Evolutionary conservation across 2,888 invertebrate species (phyloP), one percentile per base, ranked within the genome.

Genomic region (Panopea generosa): DNA sequence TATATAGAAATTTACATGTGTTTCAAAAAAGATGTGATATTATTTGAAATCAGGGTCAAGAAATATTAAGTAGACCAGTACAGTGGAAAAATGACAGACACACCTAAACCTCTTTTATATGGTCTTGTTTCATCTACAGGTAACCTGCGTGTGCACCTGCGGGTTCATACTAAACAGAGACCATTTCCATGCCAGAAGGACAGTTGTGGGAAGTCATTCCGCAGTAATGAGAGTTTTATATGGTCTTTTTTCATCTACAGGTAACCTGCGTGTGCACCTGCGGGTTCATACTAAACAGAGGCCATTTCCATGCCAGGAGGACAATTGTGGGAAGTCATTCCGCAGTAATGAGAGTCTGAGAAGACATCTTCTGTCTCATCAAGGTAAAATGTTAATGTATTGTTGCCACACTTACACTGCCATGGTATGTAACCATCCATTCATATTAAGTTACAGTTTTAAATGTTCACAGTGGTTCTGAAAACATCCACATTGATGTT

Each of bases 171-270:
- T 7, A 85, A 77, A 56, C 85, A 86, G 43, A 84, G 82, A 18
- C 89, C 90, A 29, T 91, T 86, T 71, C 55, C 74, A 7, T 91
- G 91, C 84, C 82, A 85, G 29, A 62, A 87, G 52, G 80, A 84
- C 20, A 84, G 82, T 1, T 91, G 91, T 84, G 74, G 67, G 9
- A 90, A 89, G 73, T 49, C 69, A 2, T 89, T 89, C 75, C 76
- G 90, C n/a, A 90, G 86, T 47, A 87, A 89, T 55, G 90, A 91
- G 63, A 86, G 84, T 53, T 76, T 90, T n/a, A n/a, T n/a, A n/a
- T n/a, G n/a, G n/a, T n/a, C n/a, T n/a, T n/a, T 40, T 71, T 45
- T 38, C 60, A 9, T 53, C 33, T 63, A 9, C 66, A 90, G 91
- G 90, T 7, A 91, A 91, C 75, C 77, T 91, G 52, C 89, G 87